Base-by-base conservation (phyloP, 2,797 vertebrate species). In the Prunella strophiata region DNA sequence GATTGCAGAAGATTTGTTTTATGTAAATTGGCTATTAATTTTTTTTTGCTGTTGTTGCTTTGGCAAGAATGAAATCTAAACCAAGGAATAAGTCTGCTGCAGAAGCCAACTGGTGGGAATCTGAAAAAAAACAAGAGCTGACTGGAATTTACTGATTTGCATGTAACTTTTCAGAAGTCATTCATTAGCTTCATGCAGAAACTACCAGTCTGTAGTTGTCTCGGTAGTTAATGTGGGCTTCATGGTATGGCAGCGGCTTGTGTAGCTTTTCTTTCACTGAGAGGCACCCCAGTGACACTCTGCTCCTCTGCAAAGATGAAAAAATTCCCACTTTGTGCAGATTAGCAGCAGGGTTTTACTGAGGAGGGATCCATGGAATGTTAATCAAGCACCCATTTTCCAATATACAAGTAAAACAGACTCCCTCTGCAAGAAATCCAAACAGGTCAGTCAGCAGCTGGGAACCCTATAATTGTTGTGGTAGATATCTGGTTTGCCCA, bases 1-100 rank as follows among this genome's bases (percentile, higher is more conserved):
- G 13, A 54, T 32, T 88, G 65, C 20, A 77, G 58, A 93, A 71
- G 47, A 74, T 74, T 29, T 78, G 15, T 89, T 91, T 80, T 20
- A 13, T 30, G 0, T 51, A 61, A 57, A 21, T 47, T 58, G 26
- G 22, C 52, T 88, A 43, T 63, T 70, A 18, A 7, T 58, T 34
- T 34, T 48, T 86, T 65, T 93, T 94, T 71, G 5, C 71, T 83
- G 52, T 71, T 59, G 26, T 54, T 92, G n/a, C 52, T 85, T 93
- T 85, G 47, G 62, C 75, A 88, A 93, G 78, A 83, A 75, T 77
- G 70, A 61, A 73, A 72, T 89, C 43, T 63, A 80, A 95, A 78
- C 40, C 26, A 40, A 62, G 38, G 40, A 73, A 3, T 43, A 71
- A 72, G 36, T 77, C 43, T 87, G 34, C 47, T 91, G 40, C 1